phyloP scores from a whole-genome alignment of 2,113 vertebrate genomes.

The Tupaia chinensis region DNA sequence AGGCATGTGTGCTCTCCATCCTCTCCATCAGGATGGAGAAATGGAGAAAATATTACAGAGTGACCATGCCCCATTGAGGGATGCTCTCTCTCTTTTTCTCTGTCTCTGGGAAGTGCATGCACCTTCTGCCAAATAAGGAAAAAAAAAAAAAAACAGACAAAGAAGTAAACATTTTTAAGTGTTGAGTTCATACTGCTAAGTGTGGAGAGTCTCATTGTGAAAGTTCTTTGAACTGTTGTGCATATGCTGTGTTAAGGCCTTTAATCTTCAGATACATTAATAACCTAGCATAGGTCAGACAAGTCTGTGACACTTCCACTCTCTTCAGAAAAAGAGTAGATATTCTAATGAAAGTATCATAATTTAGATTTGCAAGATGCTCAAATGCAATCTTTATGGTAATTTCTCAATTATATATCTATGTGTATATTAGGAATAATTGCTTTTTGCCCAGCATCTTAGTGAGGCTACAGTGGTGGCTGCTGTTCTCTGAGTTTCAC shows the following conservation, averaged over 20 bases:
- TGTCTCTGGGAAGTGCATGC: too few relatives aligned
- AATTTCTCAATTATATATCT: neutral
- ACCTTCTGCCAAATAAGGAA: too few relatives aligned
- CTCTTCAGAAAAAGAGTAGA: slow-evolving; percentile 44
- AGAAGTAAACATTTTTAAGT: neutral
- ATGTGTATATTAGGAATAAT: neutral
- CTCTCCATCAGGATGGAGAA: too few relatives aligned
- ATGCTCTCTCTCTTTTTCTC: too few relatives aligned
- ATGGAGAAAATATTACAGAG: too few relatives aligned
- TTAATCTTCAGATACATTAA: slow-evolving; percentile 15
- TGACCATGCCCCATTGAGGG: too few relatives aligned
- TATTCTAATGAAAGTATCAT: neutral
- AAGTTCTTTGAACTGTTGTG: neutral
- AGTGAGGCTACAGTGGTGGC: too few relatives aligned
- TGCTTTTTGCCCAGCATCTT: neutral
- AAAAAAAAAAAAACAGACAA: too few relatives aligned
- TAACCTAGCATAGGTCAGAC: neutral
- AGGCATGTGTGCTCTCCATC: too few relatives aligned
- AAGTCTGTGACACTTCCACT: slow-evolving; percentile 4
- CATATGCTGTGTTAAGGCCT: neutral
- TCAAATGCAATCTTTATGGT: slow-evolving; percentile 22
- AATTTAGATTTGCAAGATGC: slow-evolving; percentile 3
- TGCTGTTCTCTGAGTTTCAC: too few relatives aligned
- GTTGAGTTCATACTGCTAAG: neutral
- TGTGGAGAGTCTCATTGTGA: neutral